These are phyloP conservation scores for Drosophila barbarae DNA, from an alignment of 2,888 invertebrate species.

Conservation along the genomic window DNA sequence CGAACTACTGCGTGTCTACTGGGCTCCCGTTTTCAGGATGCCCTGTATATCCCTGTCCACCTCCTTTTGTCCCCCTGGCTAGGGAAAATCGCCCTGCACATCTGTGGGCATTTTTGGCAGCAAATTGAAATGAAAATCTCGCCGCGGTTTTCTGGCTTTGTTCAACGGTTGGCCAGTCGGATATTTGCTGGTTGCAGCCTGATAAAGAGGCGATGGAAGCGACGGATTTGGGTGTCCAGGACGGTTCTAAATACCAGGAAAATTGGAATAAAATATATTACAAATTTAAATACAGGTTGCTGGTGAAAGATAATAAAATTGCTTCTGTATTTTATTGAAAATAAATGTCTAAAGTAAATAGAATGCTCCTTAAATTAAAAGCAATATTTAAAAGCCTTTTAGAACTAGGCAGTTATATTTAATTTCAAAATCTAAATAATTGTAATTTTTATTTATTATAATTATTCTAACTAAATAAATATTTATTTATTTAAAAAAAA, in stretches of 20 bases:
- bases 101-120: conserved; percentile 40
- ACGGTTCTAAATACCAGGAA: conserved; percentile 7
- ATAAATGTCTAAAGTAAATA: background rate
- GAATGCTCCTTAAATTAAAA: background rate
- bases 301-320: background rate
- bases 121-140: conserved; percentile 67
- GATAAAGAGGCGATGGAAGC: conserved; percentile 50
- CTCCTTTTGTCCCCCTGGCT: background rate
- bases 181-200: conserved; percentile 23
- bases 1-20: conserved; percentile 55
- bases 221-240: conserved; percentile 28
- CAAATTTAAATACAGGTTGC: background rate
- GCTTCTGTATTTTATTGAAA: background rate
- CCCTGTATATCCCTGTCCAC: background rate
- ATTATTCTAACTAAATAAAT: background rate
- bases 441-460: background rate
- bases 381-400: no score
- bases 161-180: conserved; percentile 42
- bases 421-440: no score
- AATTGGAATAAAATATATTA: background rate
- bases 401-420: no score
- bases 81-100: conserved; percentile 12
- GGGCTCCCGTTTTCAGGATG: conserved; percentile 9
- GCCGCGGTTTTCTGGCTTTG: conserved; percentile 55
- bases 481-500: background rate